Evolutionary conservation across 1,140 invertebrate genomes (phyloP).

Genomic region (Neodiprion lecontei): DNA sequence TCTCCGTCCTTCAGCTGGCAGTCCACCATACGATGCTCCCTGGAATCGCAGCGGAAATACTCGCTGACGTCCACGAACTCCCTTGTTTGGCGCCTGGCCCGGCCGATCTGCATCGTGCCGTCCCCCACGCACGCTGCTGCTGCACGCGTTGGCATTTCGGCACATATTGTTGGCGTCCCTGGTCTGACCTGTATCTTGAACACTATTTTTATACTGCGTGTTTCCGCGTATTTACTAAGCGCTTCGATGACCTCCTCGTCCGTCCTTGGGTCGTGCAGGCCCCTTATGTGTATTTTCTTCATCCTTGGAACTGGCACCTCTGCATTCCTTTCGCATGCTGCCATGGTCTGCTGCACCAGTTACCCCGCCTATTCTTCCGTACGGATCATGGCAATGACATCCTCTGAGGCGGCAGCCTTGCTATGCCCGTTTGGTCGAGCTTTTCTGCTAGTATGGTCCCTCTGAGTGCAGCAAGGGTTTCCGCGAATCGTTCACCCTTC

Average conservation of each 20-base stretch:
- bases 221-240: not conserved
- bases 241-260: not conserved
- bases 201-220: not conserved
- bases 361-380: too few species aligned
- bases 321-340: not conserved
- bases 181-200: not conserved
- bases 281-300: not conserved
- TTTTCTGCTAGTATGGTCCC: too few species aligned
- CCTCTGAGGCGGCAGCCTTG: too few species aligned
- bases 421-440: too few species aligned
- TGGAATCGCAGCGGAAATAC: not conserved
- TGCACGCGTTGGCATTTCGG: not conserved
- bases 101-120: not conserved
- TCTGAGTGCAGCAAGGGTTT: too few species aligned
- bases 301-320: not conserved
- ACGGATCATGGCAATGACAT: too few species aligned
- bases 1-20: not conserved
- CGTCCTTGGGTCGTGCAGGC: not conserved
- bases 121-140: not conserved
- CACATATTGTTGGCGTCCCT: not conserved
- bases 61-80: not conserved
- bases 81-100: not conserved
- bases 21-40: not conserved
- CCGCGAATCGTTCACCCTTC: too few species aligned
- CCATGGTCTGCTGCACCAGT: too few species aligned